Percentiles rank a stretch among this genome's conserved stretches.
These are phyloP conservation scores for Oligia fasciuncula DNA, from an alignment of 2,888 invertebrate genomes.

Conservation along the genomic window DNA sequence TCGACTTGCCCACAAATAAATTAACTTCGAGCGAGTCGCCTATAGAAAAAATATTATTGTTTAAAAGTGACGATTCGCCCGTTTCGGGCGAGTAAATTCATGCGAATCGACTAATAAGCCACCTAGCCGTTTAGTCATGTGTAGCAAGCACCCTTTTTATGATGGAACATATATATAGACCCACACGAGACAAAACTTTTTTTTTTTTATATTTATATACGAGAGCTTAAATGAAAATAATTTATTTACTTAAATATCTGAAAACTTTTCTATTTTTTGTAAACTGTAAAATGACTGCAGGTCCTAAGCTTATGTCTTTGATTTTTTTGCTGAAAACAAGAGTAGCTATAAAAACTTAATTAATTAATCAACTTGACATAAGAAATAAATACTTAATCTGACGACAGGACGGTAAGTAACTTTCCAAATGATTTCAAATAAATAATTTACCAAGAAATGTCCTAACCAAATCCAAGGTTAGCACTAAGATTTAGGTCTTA, in stretches of 20 bases:
- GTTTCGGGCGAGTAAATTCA: too few species aligned
- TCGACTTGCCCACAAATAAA: too few species aligned
- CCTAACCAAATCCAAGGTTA: conserved; percentile 54
- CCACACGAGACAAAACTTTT: not conserved
- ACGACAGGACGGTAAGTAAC: conserved; percentile 1
- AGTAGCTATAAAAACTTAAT: not conserved
- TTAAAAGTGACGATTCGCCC: too few species aligned
- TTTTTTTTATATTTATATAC: too few species aligned
- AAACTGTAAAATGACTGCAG: not conserved
- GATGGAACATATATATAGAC: not conserved
- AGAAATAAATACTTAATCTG: not conserved
- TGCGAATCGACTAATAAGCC: too few species aligned
- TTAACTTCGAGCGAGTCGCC: too few species aligned
- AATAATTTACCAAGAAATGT: conserved; percentile 32
- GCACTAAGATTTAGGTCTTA: conserved; percentile 21
- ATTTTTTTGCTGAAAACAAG: not conserved
- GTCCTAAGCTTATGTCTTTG: too few species aligned
- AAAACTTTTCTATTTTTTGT: not conserved
- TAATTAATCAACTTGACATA: not conserved
- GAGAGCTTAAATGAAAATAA: too few species aligned
- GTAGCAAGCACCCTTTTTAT: not conserved
- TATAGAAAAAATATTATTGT: too few species aligned
- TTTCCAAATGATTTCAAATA: conserved; percentile 19
- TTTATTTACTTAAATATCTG: too few species aligned
- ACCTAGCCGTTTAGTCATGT: too few species aligned